Evolutionary conservation across 2,888 invertebrate genomes (phyloP).

Genomic region (Geotrupes spiniger): DNA sequence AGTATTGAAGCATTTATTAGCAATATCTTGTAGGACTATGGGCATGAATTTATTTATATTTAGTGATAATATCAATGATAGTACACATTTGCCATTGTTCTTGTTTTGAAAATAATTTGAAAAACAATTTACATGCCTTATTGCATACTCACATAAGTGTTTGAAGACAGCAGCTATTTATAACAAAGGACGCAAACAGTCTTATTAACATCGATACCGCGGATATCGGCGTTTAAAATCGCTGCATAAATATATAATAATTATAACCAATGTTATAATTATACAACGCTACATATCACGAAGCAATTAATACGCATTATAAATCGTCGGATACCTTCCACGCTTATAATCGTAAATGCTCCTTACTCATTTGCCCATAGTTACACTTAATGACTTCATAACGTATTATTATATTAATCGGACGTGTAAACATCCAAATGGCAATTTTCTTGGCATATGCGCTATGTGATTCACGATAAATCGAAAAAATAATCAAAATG

Average conservation of each 20-base stretch:
- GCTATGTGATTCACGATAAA: conserved; percentile 17
- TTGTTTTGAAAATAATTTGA: too few species aligned
- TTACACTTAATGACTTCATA: conserved; percentile 11
- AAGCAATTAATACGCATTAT: neutral
- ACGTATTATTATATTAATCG: conserved; percentile 17
- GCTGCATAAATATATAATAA: too few species aligned
- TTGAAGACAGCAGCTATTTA: too few species aligned
- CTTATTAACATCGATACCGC: too few species aligned
- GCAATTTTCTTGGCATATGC: conserved; percentile 17
- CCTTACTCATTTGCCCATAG: conserved; percentile 8
- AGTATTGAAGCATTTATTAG: too few species aligned
- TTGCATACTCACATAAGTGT: too few species aligned
- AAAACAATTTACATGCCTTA: too few species aligned
- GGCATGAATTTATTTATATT: too few species aligned
- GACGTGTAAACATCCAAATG: conserved; percentile 17
- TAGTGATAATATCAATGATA: too few species aligned
- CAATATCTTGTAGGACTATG: too few species aligned
- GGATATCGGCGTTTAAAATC: conserved; percentile 5
- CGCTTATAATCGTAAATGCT: conserved; percentile 10
- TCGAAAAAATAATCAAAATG: neutral
- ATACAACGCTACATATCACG: neutral
- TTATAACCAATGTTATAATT: neutral
- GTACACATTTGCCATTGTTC: too few species aligned
- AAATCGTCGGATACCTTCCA: neutral
- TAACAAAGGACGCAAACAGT: too few species aligned